These are phyloP conservation scores for Anguilla anguilla DNA, from an alignment of 2,797 vertebrate species.

Conservation along the genomic window DNA sequence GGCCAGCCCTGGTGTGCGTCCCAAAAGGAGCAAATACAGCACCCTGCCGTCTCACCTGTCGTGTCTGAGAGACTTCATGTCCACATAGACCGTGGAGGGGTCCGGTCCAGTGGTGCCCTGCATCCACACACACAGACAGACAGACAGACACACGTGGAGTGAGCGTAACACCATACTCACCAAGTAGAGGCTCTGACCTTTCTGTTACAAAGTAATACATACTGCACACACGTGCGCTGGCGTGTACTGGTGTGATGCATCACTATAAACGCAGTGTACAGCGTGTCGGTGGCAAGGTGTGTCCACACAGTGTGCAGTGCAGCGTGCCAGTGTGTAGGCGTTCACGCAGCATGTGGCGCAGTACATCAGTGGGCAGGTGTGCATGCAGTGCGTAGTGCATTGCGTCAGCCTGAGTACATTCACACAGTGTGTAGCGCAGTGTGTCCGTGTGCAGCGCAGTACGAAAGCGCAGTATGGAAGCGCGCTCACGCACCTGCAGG, in stretches of 20 bases:
- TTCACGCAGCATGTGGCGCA: neutral
- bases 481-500: slow-evolving; percentile 83
- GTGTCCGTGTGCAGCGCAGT: neutral
- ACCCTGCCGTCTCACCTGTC: slow-evolving; percentile 80
- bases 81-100: slow-evolving; percentile 95
- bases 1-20: neutral
- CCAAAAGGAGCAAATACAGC: neutral
- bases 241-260: neutral
- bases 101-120: slow-evolving; percentile 97
- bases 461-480: neutral
- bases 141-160: neutral
- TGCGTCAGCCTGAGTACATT: neutral
- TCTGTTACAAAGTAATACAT: neutral
- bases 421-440: neutral
- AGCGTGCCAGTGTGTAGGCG: neutral
- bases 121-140: slow-evolving; percentile 40
- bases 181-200: neutral
- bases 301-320: neutral
- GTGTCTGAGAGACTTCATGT: slow-evolving; percentile 96
- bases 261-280: neutral
- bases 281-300: neutral
- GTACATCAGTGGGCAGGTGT: neutral
- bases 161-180: neutral
- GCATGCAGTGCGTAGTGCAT: neutral
- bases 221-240: neutral